These are phyloP conservation scores for Hoplodrina blanda DNA, from an alignment of 2,888 invertebrate species.

Conservation along the genomic window DNA sequence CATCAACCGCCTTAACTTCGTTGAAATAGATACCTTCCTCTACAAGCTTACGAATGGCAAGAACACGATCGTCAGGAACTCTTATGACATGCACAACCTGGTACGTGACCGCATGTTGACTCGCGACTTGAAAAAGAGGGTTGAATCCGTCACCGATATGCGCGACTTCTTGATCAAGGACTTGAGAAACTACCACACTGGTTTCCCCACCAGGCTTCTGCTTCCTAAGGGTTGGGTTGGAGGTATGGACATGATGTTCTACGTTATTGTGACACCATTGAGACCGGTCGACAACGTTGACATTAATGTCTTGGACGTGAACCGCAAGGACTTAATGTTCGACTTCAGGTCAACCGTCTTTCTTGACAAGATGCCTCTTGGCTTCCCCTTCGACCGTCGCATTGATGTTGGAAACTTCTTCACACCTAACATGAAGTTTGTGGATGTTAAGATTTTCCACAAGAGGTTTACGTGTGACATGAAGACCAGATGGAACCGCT, in stretches of 20 bases:
- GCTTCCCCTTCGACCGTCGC: conserved; percentile 94
- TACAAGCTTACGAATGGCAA: conserved; percentile 91
- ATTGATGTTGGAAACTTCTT: conserved; percentile 91
- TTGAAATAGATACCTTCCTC: conserved; percentile 92
- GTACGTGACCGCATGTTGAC: conserved; percentile 92
- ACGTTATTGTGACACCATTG: conserved; percentile 91
- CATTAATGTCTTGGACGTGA: conserved; percentile 80
- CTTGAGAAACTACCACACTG: conserved; percentile 89
- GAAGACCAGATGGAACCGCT: conserved; percentile 84
- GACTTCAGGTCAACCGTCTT: conserved; percentile 83
- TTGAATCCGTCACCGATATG: conserved; percentile 89
- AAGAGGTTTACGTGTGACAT: conserved; percentile 86
- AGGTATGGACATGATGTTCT: conserved; percentile 92
- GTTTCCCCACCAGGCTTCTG: conserved; percentile 93
- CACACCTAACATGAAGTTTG: conserved; percentile 92
- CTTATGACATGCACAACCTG: conserved; percentile 92
- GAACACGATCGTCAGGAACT: conserved; percentile 92
- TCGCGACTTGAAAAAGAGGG: conserved; percentile 91
- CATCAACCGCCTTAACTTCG: conserved; percentile 91
- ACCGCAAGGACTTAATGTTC: conserved; percentile 82
- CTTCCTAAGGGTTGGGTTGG: conserved; percentile 93
- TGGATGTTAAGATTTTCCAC: conserved; percentile 92
- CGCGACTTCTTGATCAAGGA: conserved; percentile 79
- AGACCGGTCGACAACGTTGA: conserved; percentile 84
- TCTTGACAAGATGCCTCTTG: conserved; percentile 92